Evolutionary conservation across 2,113 vertebrate species (phyloP), one percentile per base, ranked within the genome.

Genomic region (Phalacrocorax brasilianus): DNA sequence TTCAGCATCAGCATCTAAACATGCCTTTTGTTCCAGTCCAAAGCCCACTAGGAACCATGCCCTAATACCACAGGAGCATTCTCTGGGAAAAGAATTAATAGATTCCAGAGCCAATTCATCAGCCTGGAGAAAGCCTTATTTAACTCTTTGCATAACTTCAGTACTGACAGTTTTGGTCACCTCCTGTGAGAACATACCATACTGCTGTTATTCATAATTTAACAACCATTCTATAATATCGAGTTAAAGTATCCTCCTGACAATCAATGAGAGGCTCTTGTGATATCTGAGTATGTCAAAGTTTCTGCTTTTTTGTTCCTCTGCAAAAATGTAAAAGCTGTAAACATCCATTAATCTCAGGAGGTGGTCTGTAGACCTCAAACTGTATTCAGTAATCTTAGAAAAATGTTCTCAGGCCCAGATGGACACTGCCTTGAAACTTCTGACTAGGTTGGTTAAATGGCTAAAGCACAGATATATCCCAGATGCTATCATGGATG

Each of bases 1-100:
- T 92, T 89, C 66, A 88, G 77, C 42, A 89, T 14, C 88, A 78
- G 81, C 88, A 97, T 94, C 88, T 78, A 91, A 97, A 94, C 88
- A 86, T 17, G 59, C 30, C 68, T 94, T 94, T 88, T 91, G 63
- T 85, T 91, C 70, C 49, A 82, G 42, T 28, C 58, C 72, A 81
- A 91, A 95, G 53, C 70, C 83, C 91, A 30, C 30, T 62, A 93
- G 92, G 85, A 91, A 83, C 72, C 75, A 38, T 75, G 61, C 67
- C 52, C 65, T 59, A 77, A 11, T 83, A 93, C 30, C 88, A 93
- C 82, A 66, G 61, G 72, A 92, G 40, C 42, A 82, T 85, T 85
- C 73, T 47, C 66, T 87, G 80, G 80, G 62, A 89, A 89, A 79
- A 93, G 65, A 93, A 87, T 89, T 76, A 94, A 92, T 75, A 87